Base-by-base conservation (phyloP, 2,888 invertebrate genomes). In the Troides helena region DNA sequence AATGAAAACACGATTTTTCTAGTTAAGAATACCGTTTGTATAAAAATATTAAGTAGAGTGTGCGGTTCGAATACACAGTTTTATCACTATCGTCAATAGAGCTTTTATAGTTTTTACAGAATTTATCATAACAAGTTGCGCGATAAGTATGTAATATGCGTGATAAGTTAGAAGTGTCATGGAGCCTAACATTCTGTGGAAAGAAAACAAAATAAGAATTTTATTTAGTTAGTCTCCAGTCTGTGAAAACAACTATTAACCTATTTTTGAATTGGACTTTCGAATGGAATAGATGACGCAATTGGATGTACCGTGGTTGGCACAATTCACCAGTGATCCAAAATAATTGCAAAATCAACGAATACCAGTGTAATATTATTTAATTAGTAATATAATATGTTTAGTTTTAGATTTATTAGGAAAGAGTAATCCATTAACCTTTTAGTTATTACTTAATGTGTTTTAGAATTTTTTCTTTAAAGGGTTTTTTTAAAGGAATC, bases 211-310 rank as follows among this genome's bases (percentile, higher is more conserved):
- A 75, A 77, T 79, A 79, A 80, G 74, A 81, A 80, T 81, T 82
- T 81, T 81, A 83, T 85, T 81, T 78, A 79, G 76, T 75, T 30
- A 79, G 79, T 81, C 81, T 81, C 80, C 83, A 80, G 84, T 85
- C 80, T 78, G 81, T 82, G 85, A 86, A 87, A 87, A 85, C 83
- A 76, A 77, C 80, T 84, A 83, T 87, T 89, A 88, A 85, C 89
- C 89, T 85, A 90, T 78, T 86, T 89, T 88, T 87, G 86, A 86
- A 89, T 88, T 82, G 85, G 82, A 85, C 83, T 88, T 87, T 85
- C 81, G 80, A 83, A 87, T 81, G 83, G 83, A 75, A 85, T 82
- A 81, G 83, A 84, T 88, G 88, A 87, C 84, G 84, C 80, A 82
- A 85, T 76, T 76, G 75, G 72, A 71, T 76, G 80, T 76, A 79